phyloP scores from a whole-genome alignment of 1,140 invertebrate genomes.

The Frieseomelitta varia region DNA sequence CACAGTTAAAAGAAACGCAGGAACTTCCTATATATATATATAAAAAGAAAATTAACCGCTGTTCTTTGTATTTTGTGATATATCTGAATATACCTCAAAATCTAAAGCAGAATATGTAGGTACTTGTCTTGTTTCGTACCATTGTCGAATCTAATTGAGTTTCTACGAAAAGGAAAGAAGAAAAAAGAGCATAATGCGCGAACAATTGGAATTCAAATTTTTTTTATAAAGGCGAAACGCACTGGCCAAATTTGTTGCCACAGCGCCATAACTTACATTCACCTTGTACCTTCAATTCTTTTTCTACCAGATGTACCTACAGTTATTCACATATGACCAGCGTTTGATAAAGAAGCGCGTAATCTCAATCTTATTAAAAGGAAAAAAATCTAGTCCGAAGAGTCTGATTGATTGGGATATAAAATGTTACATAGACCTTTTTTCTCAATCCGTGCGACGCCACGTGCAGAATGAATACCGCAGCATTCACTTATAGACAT shows the following conservation, averaged over 20 bases:
- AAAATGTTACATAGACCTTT: slow-evolving; percentile 58
- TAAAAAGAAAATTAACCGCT: background rate
- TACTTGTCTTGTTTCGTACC: slow-evolving; percentile 40
- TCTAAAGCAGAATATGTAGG: slow-evolving; percentile 33
- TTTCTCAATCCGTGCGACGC: slow-evolving; percentile 46
- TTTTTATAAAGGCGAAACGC: slow-evolving; percentile 42
- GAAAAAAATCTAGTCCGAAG: slow-evolving; percentile 73
- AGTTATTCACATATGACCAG: slow-evolving; percentile 59
- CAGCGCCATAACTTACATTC: slow-evolving; percentile 41
- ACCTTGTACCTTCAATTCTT: slow-evolving; percentile 62
- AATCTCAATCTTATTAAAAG: slow-evolving; percentile 61
- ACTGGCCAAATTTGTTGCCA: slow-evolving; percentile 49
- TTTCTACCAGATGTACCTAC: slow-evolving; percentile 66
- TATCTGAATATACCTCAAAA: slow-evolving; percentile 37
- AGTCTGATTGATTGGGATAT: slow-evolving; percentile 66
- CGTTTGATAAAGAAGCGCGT: slow-evolving; percentile 65
- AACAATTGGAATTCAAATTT: slow-evolving; percentile 33
- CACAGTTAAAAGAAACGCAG: background rate
- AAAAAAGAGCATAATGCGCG: background rate
- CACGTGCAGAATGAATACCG: slow-evolving; percentile 34
- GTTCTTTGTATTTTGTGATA: slow-evolving; percentile 64
- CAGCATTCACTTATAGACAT: slow-evolving; percentile 48
- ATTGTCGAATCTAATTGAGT: slow-evolving; percentile 25
- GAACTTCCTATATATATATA: background rate
- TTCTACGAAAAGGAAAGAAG: background rate